These are phyloP conservation scores for Arenaria interpres DNA, from an alignment of 2,113 vertebrate species.

Conservation along the genomic window DNA sequence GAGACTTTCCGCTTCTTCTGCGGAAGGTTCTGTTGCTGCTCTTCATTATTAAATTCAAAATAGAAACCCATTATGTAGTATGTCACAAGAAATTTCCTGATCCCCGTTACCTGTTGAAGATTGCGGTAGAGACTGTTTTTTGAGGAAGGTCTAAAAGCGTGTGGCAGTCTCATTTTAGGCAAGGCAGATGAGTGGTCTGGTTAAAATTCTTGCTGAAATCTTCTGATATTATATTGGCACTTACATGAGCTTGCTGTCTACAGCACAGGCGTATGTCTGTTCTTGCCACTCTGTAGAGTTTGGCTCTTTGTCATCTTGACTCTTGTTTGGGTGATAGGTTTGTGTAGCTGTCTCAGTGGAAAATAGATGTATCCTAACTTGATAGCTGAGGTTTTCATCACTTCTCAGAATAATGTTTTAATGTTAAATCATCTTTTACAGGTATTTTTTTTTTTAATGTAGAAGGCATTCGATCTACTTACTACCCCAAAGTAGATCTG, in stretches of 20 bases:
- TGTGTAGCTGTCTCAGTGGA: not conserved
- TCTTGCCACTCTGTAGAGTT: not conserved
- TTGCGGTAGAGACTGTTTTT: not conserved
- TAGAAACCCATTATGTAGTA: not conserved
- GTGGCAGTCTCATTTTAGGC: not conserved
- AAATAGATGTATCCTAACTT: not conserved
- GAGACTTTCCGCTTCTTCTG: not conserved
- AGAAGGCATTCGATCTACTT: not conserved
- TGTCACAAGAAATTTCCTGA: not conserved
- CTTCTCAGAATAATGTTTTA: not conserved
- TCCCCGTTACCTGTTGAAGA: not conserved
- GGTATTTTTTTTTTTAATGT: not conserved
- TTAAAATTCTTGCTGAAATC: not conserved
- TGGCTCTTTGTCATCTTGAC: not conserved
- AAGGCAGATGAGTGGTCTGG: not conserved
- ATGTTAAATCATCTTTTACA: not conserved
- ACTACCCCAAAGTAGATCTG: not conserved
- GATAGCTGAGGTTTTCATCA: not conserved
- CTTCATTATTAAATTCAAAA: not conserved
- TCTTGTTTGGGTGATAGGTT: not conserved
- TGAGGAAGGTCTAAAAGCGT: not conserved
- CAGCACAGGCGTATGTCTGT: rapidly evolving
- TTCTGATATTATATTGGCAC: not conserved
- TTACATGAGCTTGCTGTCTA: not conserved
- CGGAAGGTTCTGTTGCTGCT: not conserved